Evolutionary conservation across 2,113 vertebrate genomes (phyloP).

Genomic region (Xenus cinereus): DNA sequence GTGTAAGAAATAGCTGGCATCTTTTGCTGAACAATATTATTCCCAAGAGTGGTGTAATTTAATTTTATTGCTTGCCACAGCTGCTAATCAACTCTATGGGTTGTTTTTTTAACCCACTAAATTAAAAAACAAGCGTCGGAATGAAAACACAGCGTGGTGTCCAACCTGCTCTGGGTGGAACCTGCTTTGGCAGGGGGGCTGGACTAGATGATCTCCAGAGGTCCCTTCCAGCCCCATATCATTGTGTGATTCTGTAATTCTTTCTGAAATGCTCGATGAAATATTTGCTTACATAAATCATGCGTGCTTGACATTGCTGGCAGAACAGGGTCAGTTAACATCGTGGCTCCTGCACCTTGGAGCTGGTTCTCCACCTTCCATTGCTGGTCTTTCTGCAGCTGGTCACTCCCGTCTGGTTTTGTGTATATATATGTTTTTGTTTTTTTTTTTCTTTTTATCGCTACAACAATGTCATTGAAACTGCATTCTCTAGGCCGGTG

Average conservation of each 20-base stretch:
- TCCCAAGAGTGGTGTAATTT: neutral
- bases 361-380: neutral
- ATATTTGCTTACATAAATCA: neutral
- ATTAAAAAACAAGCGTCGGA: neutral
- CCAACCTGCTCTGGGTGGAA: too few species aligned
- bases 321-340: neutral
- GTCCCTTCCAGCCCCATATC: too few species aligned
- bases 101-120: neutral
- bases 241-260: too few species aligned
- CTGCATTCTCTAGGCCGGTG: neutral
- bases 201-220: too few species aligned
- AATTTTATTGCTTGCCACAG: neutral
- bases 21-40: neutral
- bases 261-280: neutral
- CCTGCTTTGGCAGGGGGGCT: too few species aligned
- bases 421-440: neutral
- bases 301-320: neutral
- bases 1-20: neutral
- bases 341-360: neutral
- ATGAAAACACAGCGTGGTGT: neutral
- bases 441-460: neutral
- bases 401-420: neutral
- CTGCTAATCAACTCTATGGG: neutral
- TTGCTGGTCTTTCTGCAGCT: neutral
- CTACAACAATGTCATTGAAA: neutral